A percentile compares a stretch with the other conserved stretches of the same genome.
These are phyloP conservation scores for Calameuta pallipes DNA, from an alignment of 2,888 invertebrate genomes.

Conservation along the genomic window DNA sequence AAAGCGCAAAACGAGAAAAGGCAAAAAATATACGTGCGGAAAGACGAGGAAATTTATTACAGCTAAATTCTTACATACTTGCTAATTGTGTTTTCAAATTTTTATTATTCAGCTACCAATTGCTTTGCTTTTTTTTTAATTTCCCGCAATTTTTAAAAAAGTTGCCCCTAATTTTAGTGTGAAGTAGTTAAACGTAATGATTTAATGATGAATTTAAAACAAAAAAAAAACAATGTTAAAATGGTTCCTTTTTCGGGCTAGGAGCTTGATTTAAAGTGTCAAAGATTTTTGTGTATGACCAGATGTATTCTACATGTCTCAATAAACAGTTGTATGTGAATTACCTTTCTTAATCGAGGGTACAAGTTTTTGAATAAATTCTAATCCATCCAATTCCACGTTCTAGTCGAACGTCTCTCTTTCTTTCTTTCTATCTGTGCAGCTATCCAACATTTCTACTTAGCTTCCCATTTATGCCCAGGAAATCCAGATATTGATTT, in stretches of 20 bases:
- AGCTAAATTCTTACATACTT: conserved; percentile 37
- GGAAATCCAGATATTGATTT: background rate
- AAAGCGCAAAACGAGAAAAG: conserved; percentile 25
- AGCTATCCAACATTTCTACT: background rate
- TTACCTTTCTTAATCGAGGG: conserved; percentile 65
- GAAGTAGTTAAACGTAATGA: conserved; percentile 64
- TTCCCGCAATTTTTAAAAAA: conserved; percentile 51
- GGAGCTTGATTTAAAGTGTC: conserved; percentile 66
- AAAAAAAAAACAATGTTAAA: conserved; percentile 51
- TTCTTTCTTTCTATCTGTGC: too few species aligned
- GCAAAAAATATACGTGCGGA: background rate
- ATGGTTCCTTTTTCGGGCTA: conserved; percentile 64
- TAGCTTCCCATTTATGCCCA: background rate
- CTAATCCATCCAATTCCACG: background rate
- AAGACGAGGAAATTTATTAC: conserved; percentile 30
- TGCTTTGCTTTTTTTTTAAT: conserved; percentile 60
- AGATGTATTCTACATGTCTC: conserved; percentile 71
- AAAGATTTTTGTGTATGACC: conserved; percentile 68
- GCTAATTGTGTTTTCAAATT: conserved; percentile 41
- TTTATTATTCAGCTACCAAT: conserved; percentile 56
- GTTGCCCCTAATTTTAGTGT: conserved; percentile 61
- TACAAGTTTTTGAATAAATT: conserved; percentile 21
- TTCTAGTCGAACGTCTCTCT: background rate
- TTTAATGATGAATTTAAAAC: conserved; percentile 56
- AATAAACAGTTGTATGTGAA: conserved; percentile 77